Percentiles rank a stretch among this genome's conserved stretches.
Conservation (phyloP, 2,113 vertebrate genomes). For the Serinus canaria region DNA sequence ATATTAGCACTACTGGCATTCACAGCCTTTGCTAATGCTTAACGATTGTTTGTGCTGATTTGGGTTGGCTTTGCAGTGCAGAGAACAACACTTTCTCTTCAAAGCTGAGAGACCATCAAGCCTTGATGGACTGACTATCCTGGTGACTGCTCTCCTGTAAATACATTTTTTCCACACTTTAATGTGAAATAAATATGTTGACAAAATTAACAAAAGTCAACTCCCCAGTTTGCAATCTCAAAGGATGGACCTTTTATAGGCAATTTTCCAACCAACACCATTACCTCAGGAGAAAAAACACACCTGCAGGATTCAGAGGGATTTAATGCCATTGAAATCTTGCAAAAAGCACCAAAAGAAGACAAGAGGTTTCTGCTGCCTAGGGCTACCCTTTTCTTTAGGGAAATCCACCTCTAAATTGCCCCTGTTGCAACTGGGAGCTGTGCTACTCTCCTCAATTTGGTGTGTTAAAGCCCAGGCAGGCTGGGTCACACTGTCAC, state of each 20-base stretch:
- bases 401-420: background rate
- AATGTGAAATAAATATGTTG: background rate
- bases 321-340: background rate
- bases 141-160: background rate
- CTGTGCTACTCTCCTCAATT: background rate
- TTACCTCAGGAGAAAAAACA: background rate
- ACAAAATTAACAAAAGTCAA: background rate
- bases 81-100: conserved; percentile 33
- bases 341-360: background rate
- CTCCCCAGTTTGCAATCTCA: background rate
- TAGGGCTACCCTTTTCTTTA: background rate
- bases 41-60: conserved; percentile 66
- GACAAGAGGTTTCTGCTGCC: background rate
- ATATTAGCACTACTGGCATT: conserved; percentile 43
- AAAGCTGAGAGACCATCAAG: conserved; percentile 8
- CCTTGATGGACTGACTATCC: background rate
- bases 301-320: background rate
- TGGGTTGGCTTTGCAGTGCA: conserved; percentile 44
- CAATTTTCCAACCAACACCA: background rate
- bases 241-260: background rate
- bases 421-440: rapidly evolving
- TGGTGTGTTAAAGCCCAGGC: background rate
- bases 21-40: conserved; percentile 68
- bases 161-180: background rate
- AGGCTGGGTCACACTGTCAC: background rate